phyloP scores from a whole-genome alignment of 2,113 vertebrate genomes.

The Cervus canadensis region DNA sequence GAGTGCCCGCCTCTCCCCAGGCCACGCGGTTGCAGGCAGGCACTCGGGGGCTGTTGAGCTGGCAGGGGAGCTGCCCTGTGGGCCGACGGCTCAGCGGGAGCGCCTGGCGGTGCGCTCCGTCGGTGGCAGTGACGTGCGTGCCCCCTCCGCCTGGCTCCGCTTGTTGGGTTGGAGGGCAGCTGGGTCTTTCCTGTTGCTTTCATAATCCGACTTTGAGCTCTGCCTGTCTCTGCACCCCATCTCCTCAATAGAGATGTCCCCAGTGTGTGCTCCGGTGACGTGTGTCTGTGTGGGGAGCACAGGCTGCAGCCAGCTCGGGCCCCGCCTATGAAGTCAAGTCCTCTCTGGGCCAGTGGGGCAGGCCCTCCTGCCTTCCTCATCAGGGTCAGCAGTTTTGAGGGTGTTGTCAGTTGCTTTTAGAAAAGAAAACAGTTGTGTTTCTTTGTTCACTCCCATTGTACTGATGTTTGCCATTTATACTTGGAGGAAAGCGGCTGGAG shows the following conservation, averaged over 20 bases:
- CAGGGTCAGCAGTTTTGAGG: background rate
- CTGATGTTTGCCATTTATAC: fast-evolving
- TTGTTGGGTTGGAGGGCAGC: no score
- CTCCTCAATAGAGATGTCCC: background rate
- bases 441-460: background rate
- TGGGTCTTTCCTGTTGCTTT: background rate
- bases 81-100: background rate
- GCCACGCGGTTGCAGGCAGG: background rate
- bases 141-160: background rate
- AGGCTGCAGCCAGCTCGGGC: background rate
- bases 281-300: no score
- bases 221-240: background rate
- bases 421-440: background rate
- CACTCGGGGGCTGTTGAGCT: no score
- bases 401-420: background rate
- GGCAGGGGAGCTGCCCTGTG: background rate
- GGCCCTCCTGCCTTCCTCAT: background rate
- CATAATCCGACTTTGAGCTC: background rate
- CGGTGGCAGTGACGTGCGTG: fast-evolving
- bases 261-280: background rate
- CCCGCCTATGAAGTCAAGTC: background rate
- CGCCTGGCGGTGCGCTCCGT: background rate
- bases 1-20: background rate
- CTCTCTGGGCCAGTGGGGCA: background rate
- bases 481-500: background rate